Conservation (phyloP, 2,113 vertebrate genomes). For the Cairina moschata region DNA sequence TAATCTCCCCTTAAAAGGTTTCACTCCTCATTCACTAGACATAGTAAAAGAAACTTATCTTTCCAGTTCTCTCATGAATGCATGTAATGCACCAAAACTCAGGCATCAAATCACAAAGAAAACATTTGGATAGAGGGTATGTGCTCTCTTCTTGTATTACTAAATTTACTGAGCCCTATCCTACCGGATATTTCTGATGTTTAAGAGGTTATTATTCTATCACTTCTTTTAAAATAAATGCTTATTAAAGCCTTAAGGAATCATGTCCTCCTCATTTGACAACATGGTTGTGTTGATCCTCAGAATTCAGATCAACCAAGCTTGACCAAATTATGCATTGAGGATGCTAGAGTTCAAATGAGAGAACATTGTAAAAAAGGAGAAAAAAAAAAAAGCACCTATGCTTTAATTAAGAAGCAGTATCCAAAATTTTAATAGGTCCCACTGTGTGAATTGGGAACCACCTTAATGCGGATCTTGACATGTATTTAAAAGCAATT, state of each 20-base stretch:
- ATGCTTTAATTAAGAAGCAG: not conserved
- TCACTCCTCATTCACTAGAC: not conserved
- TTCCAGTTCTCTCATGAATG: not conserved
- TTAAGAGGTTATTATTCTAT: not conserved
- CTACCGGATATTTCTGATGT: not conserved
- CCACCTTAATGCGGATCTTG: not conserved
- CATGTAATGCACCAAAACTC: not conserved
- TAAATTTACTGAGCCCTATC: not conserved
- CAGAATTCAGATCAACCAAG: not conserved
- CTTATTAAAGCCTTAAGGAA: not conserved
- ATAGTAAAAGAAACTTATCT: not conserved
- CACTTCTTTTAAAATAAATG: not conserved
- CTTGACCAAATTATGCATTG: not conserved
- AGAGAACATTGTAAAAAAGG: not conserved
- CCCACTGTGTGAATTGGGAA: not conserved
- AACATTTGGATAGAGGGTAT: not conserved
- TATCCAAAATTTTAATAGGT: not conserved
- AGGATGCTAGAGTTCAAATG: not conserved
- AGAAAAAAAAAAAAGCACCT: not conserved
- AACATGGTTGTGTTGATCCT: not conserved
- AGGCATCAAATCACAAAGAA: not conserved
- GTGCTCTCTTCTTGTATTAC: not conserved
- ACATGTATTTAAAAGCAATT: not conserved
- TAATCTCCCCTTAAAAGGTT: not conserved
- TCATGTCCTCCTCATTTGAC: not conserved